phyloP scores from a whole-genome alignment of 2,888 invertebrate species.

The Xestia ashworthii region DNA sequence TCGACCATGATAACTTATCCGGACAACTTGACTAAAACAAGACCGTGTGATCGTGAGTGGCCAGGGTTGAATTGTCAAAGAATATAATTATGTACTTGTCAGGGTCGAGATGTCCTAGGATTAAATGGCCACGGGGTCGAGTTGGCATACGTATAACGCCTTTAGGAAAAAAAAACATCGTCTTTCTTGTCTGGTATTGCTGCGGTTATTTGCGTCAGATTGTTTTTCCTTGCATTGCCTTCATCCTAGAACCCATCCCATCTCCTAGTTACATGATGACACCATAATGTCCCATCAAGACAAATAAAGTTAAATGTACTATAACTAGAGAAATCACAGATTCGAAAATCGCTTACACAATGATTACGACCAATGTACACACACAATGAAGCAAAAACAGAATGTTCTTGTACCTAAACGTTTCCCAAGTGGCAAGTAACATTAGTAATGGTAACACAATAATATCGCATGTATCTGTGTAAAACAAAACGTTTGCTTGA shows the following conservation, averaged over 20 bases:
- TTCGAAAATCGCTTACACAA: neutral
- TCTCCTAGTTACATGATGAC: neutral
- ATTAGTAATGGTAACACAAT: constrained; percentile 56
- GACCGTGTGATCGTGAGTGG: neutral
- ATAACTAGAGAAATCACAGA: constrained; percentile 9
- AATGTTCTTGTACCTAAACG: constrained; percentile 15
- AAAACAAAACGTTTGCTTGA: constrained; percentile 69
- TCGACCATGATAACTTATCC: neutral
- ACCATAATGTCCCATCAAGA: neutral
- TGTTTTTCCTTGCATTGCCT: neutral
- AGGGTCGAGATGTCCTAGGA: too few species aligned
- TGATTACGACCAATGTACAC: neutral
- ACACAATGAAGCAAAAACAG: neutral
- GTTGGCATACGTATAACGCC: neutral
- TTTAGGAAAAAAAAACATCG: neutral
- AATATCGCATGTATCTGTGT: constrained; percentile 60
- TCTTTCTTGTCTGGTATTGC: too few species aligned
- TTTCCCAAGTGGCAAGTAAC: constrained; percentile 8
- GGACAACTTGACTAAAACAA: neutral
- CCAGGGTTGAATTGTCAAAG: neutral
- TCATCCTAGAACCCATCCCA: neutral
- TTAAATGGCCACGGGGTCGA: neutral
- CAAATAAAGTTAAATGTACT: neutral
- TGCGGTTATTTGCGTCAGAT: neutral
- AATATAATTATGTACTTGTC: neutral